Conservation (phyloP, 2,888 invertebrate genomes). For the Hypsopygia costalis region DNA sequence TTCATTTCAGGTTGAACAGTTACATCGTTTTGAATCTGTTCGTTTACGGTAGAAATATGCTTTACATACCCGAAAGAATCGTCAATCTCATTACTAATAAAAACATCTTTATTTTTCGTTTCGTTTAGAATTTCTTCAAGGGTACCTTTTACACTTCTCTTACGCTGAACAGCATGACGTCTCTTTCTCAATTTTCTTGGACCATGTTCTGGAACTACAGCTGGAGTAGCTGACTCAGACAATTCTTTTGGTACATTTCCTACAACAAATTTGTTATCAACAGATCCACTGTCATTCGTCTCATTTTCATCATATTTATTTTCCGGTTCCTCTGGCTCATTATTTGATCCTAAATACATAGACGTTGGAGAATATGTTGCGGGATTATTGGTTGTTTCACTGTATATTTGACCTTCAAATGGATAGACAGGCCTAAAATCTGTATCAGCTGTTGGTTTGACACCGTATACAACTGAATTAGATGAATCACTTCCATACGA, state of each 20-base stretch:
- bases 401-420: conserved; percentile 62
- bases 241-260: conserved; percentile 83
- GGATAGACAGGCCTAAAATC: conserved; percentile 74
- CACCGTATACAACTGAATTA: conserved; percentile 66
- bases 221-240: conserved; percentile 75
- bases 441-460: conserved; percentile 62
- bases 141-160: conserved; percentile 54
- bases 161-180: conserved; percentile 27
- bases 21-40: conserved; percentile 27
- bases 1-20: conserved; percentile 31
- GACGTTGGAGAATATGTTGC: conserved; percentile 67
- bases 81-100: conserved; percentile 73
- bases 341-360: conserved; percentile 69
- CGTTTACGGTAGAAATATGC: conserved; percentile 28
- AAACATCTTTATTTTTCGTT: conserved; percentile 60
- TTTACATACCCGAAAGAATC: conserved; percentile 37
- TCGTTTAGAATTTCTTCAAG: conserved; percentile 63
- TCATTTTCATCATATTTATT: conserved; percentile 49
- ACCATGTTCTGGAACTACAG: conserved; percentile 83
- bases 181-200: conserved; percentile 72
- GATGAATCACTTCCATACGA: conserved; percentile 57
- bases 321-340: conserved; percentile 53
- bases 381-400: conserved; percentile 61
- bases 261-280: conserved; percentile 82
- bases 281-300: conserved; percentile 35